phyloP scores from a whole-genome alignment of 2,888 invertebrate species.

The Pristionchus maxplancki region DNA sequence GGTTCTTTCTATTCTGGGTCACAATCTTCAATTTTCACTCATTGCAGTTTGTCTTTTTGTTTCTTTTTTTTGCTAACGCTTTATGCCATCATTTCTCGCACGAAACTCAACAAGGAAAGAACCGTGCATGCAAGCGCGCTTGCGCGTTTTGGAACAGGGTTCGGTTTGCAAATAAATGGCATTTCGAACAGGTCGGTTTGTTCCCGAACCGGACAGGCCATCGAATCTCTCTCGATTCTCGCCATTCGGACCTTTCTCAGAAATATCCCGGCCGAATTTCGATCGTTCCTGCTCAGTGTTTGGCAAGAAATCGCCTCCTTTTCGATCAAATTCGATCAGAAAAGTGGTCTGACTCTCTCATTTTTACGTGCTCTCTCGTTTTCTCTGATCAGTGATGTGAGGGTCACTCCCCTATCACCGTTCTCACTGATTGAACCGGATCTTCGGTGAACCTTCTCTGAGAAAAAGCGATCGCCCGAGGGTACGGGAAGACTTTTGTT shows the following conservation, averaged over 20 bases:
- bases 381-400: neutral
- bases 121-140: neutral
- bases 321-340: too few relatives aligned
- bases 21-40: too few relatives aligned
- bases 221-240: neutral
- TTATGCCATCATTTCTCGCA: neutral
- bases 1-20: too few relatives aligned
- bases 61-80: neutral
- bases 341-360: too few relatives aligned
- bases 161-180: constrained; percentile 29
- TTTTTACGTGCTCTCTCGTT: neutral
- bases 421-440: neutral
- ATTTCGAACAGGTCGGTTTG: constrained; percentile 1
- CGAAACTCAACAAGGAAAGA: neutral
- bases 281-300: neutral
- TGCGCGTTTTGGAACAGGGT: neutral
- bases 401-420: too few relatives aligned
- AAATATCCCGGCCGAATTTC: neutral
- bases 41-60: too few relatives aligned
- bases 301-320: neutral
- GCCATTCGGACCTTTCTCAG: neutral
- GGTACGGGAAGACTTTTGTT: neutral
- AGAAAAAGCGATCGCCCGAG: neutral
- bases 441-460: neutral
- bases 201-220: neutral